Evolutionary conservation across 2,797 vertebrate genomes (phyloP).

Genomic region (Brachyalestes nurse): DNA sequence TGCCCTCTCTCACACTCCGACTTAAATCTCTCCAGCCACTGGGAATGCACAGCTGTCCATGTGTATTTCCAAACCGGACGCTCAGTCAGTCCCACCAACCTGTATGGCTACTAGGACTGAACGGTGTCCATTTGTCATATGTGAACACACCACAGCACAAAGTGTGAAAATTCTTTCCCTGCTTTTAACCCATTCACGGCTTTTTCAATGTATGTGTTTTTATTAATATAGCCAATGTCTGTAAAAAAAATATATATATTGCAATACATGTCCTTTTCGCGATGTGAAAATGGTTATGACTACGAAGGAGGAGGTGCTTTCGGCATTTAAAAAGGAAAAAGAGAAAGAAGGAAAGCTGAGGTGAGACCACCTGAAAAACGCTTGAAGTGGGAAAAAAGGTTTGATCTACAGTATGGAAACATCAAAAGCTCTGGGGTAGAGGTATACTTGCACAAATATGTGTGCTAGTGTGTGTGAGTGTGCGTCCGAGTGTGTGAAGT

Average conservation of each 20-base stretch:
- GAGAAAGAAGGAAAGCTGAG: constrained; percentile 14
- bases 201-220: neutral
- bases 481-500: neutral
- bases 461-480: neutral
- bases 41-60: constrained; percentile 49
- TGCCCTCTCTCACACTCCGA: constrained; percentile 25
- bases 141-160: too few species aligned
- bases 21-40: constrained; percentile 32
- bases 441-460: neutral
- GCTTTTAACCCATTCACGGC: too few species aligned
- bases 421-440: neutral
- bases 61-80: constrained; percentile 29
- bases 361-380: neutral
- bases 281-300: neutral
- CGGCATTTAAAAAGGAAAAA: constrained; percentile 29
- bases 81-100: constrained; percentile 7
- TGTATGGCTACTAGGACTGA: neutral
- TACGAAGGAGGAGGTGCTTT: constrained; percentile 28
- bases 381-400: constrained; percentile 1
- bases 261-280: neutral
- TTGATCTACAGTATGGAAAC: neutral
- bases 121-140: neutral
- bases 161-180: too few species aligned
- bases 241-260: neutral
- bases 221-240: neutral